These are phyloP conservation scores for Danio albolineatus DNA, from an alignment of 2,797 vertebrate genomes.

Conservation along the genomic window DNA sequence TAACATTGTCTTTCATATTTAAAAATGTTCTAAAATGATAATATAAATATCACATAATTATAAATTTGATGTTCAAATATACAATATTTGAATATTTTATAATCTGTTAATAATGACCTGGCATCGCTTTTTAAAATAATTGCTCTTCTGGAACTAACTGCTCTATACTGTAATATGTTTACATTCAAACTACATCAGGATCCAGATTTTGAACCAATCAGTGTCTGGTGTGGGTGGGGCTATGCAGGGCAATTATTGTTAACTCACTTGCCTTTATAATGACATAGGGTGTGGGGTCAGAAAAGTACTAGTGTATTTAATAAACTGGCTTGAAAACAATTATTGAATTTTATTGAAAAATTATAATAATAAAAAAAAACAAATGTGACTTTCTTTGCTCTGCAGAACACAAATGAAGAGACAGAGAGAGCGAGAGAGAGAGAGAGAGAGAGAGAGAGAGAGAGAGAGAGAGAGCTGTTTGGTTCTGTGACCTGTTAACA, in stretches of 20 bases:
- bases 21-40: too few species aligned
- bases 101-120: too few species aligned
- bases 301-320: background rate
- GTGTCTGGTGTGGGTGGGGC: background rate
- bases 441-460: background rate
- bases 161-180: background rate
- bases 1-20: too few species aligned
- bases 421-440: constrained; percentile 7
- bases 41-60: too few species aligned
- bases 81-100: too few species aligned
- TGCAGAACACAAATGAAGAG: constrained; percentile 3
- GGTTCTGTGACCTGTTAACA: constrained; percentile 59
- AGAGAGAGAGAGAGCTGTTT: constrained; percentile 4
- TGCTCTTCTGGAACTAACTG: background rate
- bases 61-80: too few species aligned
- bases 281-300: background rate
- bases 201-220: background rate
- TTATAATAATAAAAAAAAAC: too few species aligned
- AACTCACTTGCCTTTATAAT: background rate
- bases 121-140: background rate
- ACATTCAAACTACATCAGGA: background rate
- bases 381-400: background rate
- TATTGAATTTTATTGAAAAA: background rate
- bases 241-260: background rate
- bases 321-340: background rate